Evolutionary conservation across 2,888 invertebrate genomes (phyloP).

Genomic region (Nebria brevicollis): DNA sequence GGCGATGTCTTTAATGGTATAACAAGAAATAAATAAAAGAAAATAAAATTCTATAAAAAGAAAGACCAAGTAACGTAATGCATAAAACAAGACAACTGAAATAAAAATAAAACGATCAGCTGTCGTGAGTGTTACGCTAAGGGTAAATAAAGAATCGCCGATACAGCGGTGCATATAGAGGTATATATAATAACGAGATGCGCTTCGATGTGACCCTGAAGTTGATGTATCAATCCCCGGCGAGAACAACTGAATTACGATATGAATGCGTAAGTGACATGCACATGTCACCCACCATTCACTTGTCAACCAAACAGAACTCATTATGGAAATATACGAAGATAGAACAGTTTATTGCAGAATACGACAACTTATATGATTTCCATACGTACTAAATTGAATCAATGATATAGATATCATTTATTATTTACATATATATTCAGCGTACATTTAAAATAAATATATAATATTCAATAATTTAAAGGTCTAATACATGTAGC

Average conservation of each 20-base stretch:
- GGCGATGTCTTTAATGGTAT: not conserved
- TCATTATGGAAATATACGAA: constrained; percentile 1
- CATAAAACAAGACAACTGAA: not conserved
- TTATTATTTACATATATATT: no score
- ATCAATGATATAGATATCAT: no score
- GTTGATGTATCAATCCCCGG: not conserved
- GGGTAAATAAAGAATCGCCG: not conserved
- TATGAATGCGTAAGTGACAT: not conserved
- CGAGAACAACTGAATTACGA: constrained; percentile 1
- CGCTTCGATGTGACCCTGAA: not conserved
- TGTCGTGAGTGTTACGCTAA: not conserved
- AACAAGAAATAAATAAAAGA: not conserved
- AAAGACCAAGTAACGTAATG: not conserved
- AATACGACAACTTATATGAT: not conserved
- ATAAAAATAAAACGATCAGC: not conserved
- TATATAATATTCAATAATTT: no score
- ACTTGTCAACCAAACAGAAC: not conserved
- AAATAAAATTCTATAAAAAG: not conserved
- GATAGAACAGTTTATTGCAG: not conserved
- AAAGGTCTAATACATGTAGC: no score
- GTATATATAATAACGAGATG: not conserved
- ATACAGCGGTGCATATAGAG: not conserved
- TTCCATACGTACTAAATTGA: not conserved
- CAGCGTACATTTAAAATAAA: no score
- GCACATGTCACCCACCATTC: not conserved